Base-by-base conservation (phyloP, 2,797 vertebrate genomes). In the Brachyalestes nurse region DNA sequence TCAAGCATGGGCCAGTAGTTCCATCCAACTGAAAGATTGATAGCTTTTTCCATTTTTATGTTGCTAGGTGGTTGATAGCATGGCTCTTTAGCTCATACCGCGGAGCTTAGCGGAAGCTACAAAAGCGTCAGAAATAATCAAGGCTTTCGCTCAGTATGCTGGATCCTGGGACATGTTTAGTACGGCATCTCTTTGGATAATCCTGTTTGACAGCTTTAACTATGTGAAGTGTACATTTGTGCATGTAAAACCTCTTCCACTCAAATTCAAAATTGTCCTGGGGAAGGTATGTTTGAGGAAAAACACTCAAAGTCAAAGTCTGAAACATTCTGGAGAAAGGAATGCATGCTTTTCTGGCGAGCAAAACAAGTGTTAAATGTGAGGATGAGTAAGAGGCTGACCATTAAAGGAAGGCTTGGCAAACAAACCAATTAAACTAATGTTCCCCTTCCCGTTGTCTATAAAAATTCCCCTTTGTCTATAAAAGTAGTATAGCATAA, bases 41-140 rank as follows among this genome's bases (percentile, higher is more conserved):
- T 28, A 53, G 23, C 17, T 57, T 40, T 60, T 23, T 9, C 49
- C 19, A 6, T 65, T 1, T 21, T 40, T 42, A 21, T 14, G 21
- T n/a, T 60, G 23, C 1, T 65, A 65, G 34, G 28, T 49, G 23
- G 40, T 34, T 55, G 49, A 53, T 53, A 53, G 69, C 47, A 28
- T 21, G 45, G 21, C 66, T 69, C 42, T 60, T 60, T 69, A 69
- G 66, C n/a, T 51, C 47, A 70, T 51, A 13, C 47, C 51, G 67
- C 8, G 14, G 21, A 70, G 67, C 67, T 70, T 45, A 51, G 14
- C 49, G 28, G 6, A 1, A 71, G 49, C 67, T 34, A 34, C 69
- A 71, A 71, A 71, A 71, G 51, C 45, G 45, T 34, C 49, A 53
- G 16, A 55, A 71, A 14, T 53, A 71, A 71, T 70, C 45, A 17